Evolutionary conservation across 2,888 invertebrate genomes (phyloP), one percentile per base, ranked within the genome.

Genomic region (Coelopa pilipes): DNA sequence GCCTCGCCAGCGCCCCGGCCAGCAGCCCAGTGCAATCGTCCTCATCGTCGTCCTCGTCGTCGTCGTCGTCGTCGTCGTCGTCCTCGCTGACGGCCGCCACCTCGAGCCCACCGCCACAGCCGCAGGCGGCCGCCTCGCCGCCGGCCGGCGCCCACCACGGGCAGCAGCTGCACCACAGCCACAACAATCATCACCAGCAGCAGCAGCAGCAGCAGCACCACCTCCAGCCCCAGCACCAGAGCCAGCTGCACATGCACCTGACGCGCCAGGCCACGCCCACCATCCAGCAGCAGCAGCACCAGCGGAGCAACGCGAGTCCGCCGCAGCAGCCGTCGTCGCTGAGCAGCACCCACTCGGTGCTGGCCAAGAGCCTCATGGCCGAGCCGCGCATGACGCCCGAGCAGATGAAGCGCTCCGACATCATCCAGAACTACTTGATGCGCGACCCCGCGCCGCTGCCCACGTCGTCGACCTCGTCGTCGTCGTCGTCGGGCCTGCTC

Each of bases 361-460:
- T 97, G 78, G 96, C 96, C 79, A 94, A 94, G 86, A 94, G 95
- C 75, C 88, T 97, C 78, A 96, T 96, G 93, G 96, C 95, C 84
- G 95, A 95, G n/a, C 96, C 96, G 10, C 91, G 95, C 81, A 96
- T 96, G 95, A 96, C 95, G 60, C 94, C 96, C 70, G 96, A 96
- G 88, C 96, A 96, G 89, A 91, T 95, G 88, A 96, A 96, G 87
- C 93, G 96, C 83, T 95, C 95, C 50, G 96, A 97, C 88, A 93
- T 96, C 83, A 95, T 97, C 85, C 96, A 96, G 88, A 95, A 94
- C 86, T 95, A 95, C 88, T 95, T 97, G 87, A 95, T 96, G 92
- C 91, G 95, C 3, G 93, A 93, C 81, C 83, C 80, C 19, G 72
- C 78, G 45, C 53, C 83, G 24, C 72, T 80, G 2, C 73, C 79